Evolutionary conservation across 2,113 vertebrate species (phyloP), one percentile per base, ranked within the genome.

Genomic region (Eclectus roratus): DNA sequence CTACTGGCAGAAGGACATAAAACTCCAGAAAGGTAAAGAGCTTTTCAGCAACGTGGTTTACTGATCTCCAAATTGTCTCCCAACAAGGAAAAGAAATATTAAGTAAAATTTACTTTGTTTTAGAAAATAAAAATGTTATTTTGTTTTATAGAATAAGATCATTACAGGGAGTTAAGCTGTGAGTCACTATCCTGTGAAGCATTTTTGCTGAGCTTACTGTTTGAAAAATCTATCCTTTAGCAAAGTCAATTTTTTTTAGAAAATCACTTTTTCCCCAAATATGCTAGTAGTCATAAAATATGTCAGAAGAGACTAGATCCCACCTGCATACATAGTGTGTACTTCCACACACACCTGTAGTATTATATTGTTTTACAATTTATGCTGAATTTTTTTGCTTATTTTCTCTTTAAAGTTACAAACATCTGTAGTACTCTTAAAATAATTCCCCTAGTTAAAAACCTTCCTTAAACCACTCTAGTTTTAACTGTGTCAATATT

Each of bases 371-470:
- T 12, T 88, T 85, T 88, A 39, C 19, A 90, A 73, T 78, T 55
- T 88, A 78, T 39, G 17, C 49, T 85, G 31, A 73, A 72, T 31
- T 4, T 70, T 79, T 81, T 58, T 19, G 5, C 17, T 1, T 2
- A 5, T 53, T 50, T 71, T 52, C 23, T 76, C 23, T 91, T 90
- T 80, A 85, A 92, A 93, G 65, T 68, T 15, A 50, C 11, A 83
- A 56, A 2, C 9, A 76, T 72, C 17, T 50, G 17, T 65, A 68
- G 24, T 71, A 88, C 31, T 47, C 29, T 53, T 92, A 86, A 96
- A 92, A 55, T 64, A 76, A 95, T 89, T 94, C 85, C 47, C 31
- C 10, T 7, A 89, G 14, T 53, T 64, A 88, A 95, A 88, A 92
- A 31, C 6, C 64, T 80, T 27, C 55, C 37, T 88, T 47, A 80